Percentiles rank a stretch among this genome's conserved stretches.
Evolutionary conservation across 1,140 invertebrate species (phyloP).

Genomic region (Conus ventricosus): DNA sequence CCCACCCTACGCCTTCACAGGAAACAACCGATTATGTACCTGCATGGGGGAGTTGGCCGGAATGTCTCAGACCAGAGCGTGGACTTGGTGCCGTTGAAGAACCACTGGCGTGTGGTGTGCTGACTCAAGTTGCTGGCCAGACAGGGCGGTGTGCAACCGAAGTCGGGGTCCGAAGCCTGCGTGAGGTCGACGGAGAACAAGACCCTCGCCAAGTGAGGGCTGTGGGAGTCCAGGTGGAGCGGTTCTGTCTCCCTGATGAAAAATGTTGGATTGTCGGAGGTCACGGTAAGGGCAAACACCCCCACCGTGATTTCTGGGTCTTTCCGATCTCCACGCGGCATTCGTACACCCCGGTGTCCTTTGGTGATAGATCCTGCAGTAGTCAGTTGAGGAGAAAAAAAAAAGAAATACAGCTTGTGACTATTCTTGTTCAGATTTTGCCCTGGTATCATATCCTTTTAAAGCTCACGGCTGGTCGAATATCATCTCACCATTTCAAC

Average conservation of each 20-base stretch:
- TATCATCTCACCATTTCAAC: too few relatives aligned
- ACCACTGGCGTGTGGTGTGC: conserved; percentile 4
- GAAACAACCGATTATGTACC: too few relatives aligned
- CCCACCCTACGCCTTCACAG: too few relatives aligned
- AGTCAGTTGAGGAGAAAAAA: not conserved
- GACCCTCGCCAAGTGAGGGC: not conserved
- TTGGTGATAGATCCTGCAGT: not conserved
- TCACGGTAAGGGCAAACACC: conserved; percentile 7
- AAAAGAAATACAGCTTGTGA: too few relatives aligned
- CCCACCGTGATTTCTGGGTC: not conserved
- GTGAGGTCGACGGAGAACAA: not conserved
- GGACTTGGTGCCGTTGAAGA: not conserved
- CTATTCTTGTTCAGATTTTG: too few relatives aligned
- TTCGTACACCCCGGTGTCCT: conserved; percentile 19
- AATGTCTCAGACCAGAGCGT: not conserved
- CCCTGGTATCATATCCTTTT: too few relatives aligned
- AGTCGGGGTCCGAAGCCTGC: not conserved
- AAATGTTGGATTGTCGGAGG: not conserved
- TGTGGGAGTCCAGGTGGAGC: not conserved
- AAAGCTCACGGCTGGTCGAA: too few relatives aligned
- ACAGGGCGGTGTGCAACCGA: not conserved
- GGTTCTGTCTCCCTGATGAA: conserved; percentile 9
- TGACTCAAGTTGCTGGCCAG: not conserved
- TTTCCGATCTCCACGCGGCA: not conserved
- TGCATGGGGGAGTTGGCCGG: not conserved